Evolutionary conservation across 2,888 invertebrate genomes (phyloP), one percentile per base, ranked within the genome.

Genomic region (Abrostola tripartita): DNA sequence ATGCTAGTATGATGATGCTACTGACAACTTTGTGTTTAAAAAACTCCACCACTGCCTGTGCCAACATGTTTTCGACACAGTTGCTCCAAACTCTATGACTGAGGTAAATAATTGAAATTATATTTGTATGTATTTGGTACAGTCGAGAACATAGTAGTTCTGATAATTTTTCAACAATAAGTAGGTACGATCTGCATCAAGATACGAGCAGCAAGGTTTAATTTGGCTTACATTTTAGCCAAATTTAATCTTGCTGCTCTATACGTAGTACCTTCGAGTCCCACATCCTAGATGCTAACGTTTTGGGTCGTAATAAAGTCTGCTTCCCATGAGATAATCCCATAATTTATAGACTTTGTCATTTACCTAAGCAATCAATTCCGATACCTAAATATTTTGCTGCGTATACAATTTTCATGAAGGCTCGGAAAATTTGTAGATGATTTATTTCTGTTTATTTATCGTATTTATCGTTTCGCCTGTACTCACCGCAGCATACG

Each of bases 1-100:
- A 91, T 54, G 89, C 79, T 36, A 93, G 65, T 24, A 92, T 71
- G 12, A 92, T 82, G 37, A 93, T 79, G 42, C 87, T 90, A 24
- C 83, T 76, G 7, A 89, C 89, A 5, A 86, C 62, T 84, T 90
- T 92, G 42, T 85, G 79, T 63, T 85, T 90, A 59, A 92, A 93
- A 41, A 89, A 85, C 10, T 84, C 85, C 0, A 79, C 84, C 12
- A 92, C 68, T 4, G 85, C 86, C 12, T 81, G 69, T n/a, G 79
- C 56, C 41, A 75, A 50, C 47, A 88, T 72, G 84, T 85, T 89
- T 51, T 35, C 36, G 42, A 38, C 10, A 42, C 53, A 24, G 12
- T 10, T 24, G 44, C 58, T 35, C 40, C 35, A 8, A 12, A 24
- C 6, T 5, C n/a, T 38, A 7, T 44, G 24, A 47, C 40, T 36